phyloP scores from a whole-genome alignment of 2,888 invertebrate species.

The Neuroscelio doddi region DNA sequence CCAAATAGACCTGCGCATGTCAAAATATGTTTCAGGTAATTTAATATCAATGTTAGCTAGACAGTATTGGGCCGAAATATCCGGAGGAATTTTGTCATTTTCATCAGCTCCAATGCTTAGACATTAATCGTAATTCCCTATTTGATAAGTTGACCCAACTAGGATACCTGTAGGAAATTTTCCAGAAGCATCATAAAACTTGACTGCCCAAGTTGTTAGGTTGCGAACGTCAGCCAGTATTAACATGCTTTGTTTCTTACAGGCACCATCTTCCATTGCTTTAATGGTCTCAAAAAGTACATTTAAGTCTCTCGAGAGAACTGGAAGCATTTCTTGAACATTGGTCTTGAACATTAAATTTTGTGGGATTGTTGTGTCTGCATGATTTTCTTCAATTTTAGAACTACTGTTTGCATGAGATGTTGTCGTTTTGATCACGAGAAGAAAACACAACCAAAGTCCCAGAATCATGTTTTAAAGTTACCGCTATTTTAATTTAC shows the following conservation, averaged over 20 bases:
- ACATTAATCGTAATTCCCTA: constrained; percentile 85
- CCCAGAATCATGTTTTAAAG: constrained; percentile 10
- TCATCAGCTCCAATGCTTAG: constrained; percentile 54
- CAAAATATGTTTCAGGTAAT: constrained; percentile 50
- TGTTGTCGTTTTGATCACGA: constrained; percentile 7
- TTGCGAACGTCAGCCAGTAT: constrained; percentile 51
- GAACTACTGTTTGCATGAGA: neutral
- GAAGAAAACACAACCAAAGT: neutral
- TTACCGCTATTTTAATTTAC: neutral
- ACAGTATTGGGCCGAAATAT: constrained; percentile 58
- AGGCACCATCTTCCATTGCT: constrained; percentile 49
- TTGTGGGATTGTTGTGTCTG: neutral
- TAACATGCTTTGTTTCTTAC: constrained; percentile 53
- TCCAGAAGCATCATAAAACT: constrained; percentile 81
- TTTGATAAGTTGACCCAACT: constrained; percentile 79
- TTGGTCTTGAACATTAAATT: neutral
- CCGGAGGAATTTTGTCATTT: constrained; percentile 41
- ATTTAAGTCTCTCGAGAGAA: constrained; percentile 49
- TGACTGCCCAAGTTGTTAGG: constrained; percentile 58
- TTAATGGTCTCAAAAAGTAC: constrained; percentile 50
- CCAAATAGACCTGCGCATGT: constrained; percentile 52
- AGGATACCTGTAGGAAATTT: constrained; percentile 81
- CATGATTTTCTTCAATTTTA: constrained; percentile 1
- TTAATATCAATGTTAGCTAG: constrained; percentile 55
- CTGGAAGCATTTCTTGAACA: constrained; percentile 40